Evolutionary conservation across 2,113 vertebrate species (phyloP), one percentile per base, ranked within the genome.

Genomic region (Fregata magnificens): DNA sequence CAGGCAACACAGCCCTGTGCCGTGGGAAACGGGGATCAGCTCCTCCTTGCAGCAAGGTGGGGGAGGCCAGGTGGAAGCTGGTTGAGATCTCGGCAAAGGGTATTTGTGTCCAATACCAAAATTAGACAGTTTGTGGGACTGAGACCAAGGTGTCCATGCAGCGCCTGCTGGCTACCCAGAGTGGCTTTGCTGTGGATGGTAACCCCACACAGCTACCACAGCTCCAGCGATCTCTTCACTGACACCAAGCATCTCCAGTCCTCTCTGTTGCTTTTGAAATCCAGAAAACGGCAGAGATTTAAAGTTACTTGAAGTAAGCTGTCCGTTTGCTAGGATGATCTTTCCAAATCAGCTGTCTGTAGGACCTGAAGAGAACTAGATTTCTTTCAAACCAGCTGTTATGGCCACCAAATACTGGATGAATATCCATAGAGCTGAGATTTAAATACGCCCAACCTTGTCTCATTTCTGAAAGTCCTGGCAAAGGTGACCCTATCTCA

Each of bases 21-120:
- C 1, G 0, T 22, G 45, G 59, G 36, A 56, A 71, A 47, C 0
- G 1, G 31, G 40, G 47, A 55, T 20, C 47, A 14, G 50, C 42
- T 66, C 31, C 56, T 67, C 20, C 2, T 1, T 16, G 29, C 70
- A 78, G 65, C 49, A 13, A 25, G 13, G 18, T 0, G 0, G 3
- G 14, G 7, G 13, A 22, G 40, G 19, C 2, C 49, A 32, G 45
- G n/a, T 29, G 47, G 70, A 19, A 73, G 42, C 15, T 42, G 45
- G 24, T 0, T 31, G 47, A 55, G 63, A n/a, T 63, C 29, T 56
- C 17, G 26, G 58, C 45, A 84, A 81, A 93, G 9, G 20, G 17
- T 4, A 4, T 61, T 65, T 65, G 17, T 77, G 77, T 69, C 56
- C 72, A 79, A 12, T 9, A 16, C 52, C 38, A 47, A 61, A 67